Base-by-base conservation (phyloP, 1,140 invertebrate genomes). In the Procambarus virginalis region DNA sequence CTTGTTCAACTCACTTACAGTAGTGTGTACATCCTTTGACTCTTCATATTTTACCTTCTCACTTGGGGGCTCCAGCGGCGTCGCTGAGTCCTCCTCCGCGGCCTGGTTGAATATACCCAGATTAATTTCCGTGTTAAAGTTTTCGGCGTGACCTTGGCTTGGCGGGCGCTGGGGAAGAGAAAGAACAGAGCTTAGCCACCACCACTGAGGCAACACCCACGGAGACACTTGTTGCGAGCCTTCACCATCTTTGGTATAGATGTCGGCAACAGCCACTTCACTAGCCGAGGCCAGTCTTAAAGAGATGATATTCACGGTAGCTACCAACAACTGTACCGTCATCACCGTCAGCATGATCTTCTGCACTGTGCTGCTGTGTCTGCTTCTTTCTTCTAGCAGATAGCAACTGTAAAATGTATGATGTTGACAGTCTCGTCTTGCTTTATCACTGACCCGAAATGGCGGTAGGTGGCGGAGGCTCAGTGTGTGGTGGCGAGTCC, bases 141-240 rank as follows among this genome's bases (percentile, higher is more conserved):
- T n/a, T 45, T 6, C 17, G 51, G 46, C 8, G 70, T 83, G 87
- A 14, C 46, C 46, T 34, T 55, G 12, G 51, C 51, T 8, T 9
- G 51, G 51, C 51, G 8, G 51, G 51, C 51, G 8, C 17, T 84
- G 80, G 20, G 34, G 81, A 12, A 89, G 70, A 58, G 87, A 84
- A n/a, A 89, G 81, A 34, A 84, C 49, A 8, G 49, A 64, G 55
- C 51, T 84, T 34, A 89, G 81, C 80, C 80, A 84, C 70, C 73
- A 78, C 87, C 80, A 89, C 48, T 83, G 68, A 2, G 87, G 81
- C 75, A 49, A 46, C 12, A 58, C 79, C 68, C 70, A 75, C 20
- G 80, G 20, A n/a, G 87, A 22, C 51, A 68, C 70, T 6, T 80
- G 34, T 48, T 68, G 85, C 14, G 10, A 46, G 17, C 70, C 75